Conservation (phyloP, 2,797 vertebrate genomes). For the Microctenopoma lineatum region DNA sequence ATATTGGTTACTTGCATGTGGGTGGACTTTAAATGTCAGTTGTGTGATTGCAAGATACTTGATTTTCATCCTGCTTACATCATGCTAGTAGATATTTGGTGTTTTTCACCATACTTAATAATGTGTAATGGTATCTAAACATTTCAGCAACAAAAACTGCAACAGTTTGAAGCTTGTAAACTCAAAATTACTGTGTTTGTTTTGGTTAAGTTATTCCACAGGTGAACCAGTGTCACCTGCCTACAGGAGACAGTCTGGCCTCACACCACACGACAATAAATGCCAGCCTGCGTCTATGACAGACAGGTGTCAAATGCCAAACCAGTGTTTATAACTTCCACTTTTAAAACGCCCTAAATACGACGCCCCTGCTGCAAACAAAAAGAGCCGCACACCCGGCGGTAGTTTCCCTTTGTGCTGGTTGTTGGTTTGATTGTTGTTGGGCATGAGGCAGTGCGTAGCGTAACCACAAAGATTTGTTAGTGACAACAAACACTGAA, state of each 20-base stretch:
- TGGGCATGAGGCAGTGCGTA: constrained; percentile 1
- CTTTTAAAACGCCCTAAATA: background rate
- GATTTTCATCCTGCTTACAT: background rate
- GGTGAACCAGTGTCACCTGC: constrained; percentile 1
- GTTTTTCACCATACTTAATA: background rate
- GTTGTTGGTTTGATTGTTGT: constrained; percentile 5
- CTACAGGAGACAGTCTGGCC: background rate
- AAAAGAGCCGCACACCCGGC: background rate
- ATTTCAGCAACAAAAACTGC: background rate
- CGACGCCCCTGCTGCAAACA: background rate
- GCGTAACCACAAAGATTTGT: background rate
- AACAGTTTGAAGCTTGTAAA: background rate
- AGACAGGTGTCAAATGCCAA: constrained; percentile 16
- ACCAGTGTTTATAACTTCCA: constrained; percentile 1
- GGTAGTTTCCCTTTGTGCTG: background rate
- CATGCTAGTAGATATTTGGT: background rate
- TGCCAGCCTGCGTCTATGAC: constrained; percentile 4
- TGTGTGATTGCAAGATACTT: constrained; percentile 13
- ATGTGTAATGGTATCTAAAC: background rate
- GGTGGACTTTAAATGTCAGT: constrained; percentile 7
- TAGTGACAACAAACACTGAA: constrained; percentile 11
- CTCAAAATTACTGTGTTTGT: background rate
- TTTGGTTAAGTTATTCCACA: background rate
- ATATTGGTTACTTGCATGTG: constrained; percentile 15
- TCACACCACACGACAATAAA: background rate